Evolutionary conservation across 2,888 invertebrate species (phyloP), one percentile per base, ranked within the genome.

Genomic region (Xiphydria camelus): DNA sequence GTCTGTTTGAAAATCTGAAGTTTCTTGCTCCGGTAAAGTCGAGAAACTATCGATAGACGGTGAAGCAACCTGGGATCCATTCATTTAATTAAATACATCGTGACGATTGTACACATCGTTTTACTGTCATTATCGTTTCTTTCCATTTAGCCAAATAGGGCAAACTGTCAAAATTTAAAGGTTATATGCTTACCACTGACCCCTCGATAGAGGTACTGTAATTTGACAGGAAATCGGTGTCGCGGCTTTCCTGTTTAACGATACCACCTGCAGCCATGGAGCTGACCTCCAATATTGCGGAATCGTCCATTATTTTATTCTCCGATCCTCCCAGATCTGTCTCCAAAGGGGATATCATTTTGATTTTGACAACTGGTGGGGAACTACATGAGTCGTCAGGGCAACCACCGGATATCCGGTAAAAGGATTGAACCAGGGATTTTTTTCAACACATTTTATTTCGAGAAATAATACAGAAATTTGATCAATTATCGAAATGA

Each of bases 11-110:
- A 81, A 74, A 53, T 82, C 82, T 0, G 80, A 78, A 25, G 79
- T 78, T 56, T 82, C 82, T 33, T 81, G 79, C 52, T 83, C 82
- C 29, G 81, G 80, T 45, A 83, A 73, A 15, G 82, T 81, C 2
- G 82, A 82, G 61, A 83, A 82, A 62, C 82, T 83, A 53, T 82
- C 82, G 49, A 82, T 77, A 25, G 82, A 82, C 20, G 82, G 81
- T 2, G 82, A 82, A 41, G 80, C 80, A 26, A 80, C 77, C 82
- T 82, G 52, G 41, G 70, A n/a, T n/a, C n/a, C n/a, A n/a, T n/a
- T n/a, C n/a, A n/a, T n/a, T n/a, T n/a, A n/a, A n/a, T n/a, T n/a
- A n/a, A n/a, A n/a, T n/a, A n/a, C n/a, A n/a, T n/a, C n/a, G n/a
- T n/a, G n/a, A n/a, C n/a, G n/a, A n/a, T n/a, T n/a, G n/a, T n/a